Conservation (phyloP, 2,797 vertebrate species). For the Ispidina picta region DNA sequence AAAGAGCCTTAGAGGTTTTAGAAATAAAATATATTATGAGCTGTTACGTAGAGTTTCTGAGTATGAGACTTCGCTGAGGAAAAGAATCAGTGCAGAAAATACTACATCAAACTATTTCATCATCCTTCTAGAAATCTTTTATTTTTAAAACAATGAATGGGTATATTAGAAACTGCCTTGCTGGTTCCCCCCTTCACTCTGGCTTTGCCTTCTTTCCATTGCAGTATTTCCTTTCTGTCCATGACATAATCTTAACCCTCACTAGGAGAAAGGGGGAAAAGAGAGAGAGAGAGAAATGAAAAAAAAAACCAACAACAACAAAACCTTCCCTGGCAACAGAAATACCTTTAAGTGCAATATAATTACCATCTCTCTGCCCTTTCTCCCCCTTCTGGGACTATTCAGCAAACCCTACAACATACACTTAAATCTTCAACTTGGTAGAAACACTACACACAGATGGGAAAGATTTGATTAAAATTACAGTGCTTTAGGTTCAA, state of each 20-base stretch:
- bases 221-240: not conserved
- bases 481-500: conserved; percentile 94
- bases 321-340: conserved; percentile 82
- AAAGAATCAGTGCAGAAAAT: not conserved
- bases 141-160: not conserved
- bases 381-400: conserved; percentile 85
- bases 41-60: not conserved
- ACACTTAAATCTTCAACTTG: conserved; percentile 93
- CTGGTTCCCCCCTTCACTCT: not conserved
- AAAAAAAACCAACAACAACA: not conserved
- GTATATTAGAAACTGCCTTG: not conserved
- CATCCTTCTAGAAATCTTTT: not conserved
- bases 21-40: not conserved
- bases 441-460: conserved; percentile 82
- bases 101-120: not conserved
- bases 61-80: not conserved
- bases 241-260: conserved; percentile 68
- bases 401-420: conserved; percentile 88
- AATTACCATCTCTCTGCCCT: conserved; percentile 89
- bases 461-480: conserved; percentile 97
- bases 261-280: not conserved
- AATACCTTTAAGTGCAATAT: conserved; percentile 94
- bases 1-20: not conserved
- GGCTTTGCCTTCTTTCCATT: conserved; percentile 9
- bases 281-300: not conserved